These are phyloP conservation scores for Heterotis niloticus DNA, from an alignment of 2,113 vertebrate species.

Conservation along the genomic window DNA sequence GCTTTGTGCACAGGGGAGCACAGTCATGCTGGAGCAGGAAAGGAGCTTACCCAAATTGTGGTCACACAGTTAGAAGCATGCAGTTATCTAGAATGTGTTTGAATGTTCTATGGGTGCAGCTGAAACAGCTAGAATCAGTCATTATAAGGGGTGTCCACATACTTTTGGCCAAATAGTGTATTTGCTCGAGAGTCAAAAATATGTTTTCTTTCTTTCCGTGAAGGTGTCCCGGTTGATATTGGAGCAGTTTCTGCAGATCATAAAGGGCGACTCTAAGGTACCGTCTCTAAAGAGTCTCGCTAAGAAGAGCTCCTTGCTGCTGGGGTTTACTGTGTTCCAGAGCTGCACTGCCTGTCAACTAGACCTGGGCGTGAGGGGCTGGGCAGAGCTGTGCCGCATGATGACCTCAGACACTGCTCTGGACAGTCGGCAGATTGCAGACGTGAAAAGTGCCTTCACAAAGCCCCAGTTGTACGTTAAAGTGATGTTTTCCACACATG, in stretches of 20 bases:
- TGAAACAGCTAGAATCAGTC: no score
- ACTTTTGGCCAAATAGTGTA: no score
- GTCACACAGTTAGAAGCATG: no score
- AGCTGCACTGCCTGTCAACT: not conserved
- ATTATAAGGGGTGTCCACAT: no score
- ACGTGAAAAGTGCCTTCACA: not conserved
- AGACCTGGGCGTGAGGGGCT: slow-evolving; percentile 41
- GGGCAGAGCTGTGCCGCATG: slow-evolving; percentile 48
- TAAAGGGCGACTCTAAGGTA: slow-evolving; percentile 32
- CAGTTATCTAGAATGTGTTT: no score
- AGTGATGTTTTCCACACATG: not conserved
- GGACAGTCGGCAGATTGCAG: slow-evolving; percentile 31
- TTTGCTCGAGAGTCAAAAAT: not conserved
- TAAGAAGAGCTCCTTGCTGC: slow-evolving; percentile 29
- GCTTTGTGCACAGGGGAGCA: no score
- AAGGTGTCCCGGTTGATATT: slow-evolving; percentile 50
- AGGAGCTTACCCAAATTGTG: no score
- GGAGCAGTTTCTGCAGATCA: slow-evolving; percentile 37
- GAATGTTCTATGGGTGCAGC: no score
- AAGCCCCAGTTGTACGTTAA: slow-evolving; percentile 27
- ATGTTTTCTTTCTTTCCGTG: not conserved
- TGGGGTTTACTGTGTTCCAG: slow-evolving; percentile 50
- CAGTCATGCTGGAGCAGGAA: no score
- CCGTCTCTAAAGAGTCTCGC: not conserved
- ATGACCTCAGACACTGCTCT: slow-evolving; percentile 39